Evolutionary conservation across 2,797 vertebrate species (phyloP), one percentile per base, ranked within the genome.

Genomic region (Saguinus oedipus): DNA sequence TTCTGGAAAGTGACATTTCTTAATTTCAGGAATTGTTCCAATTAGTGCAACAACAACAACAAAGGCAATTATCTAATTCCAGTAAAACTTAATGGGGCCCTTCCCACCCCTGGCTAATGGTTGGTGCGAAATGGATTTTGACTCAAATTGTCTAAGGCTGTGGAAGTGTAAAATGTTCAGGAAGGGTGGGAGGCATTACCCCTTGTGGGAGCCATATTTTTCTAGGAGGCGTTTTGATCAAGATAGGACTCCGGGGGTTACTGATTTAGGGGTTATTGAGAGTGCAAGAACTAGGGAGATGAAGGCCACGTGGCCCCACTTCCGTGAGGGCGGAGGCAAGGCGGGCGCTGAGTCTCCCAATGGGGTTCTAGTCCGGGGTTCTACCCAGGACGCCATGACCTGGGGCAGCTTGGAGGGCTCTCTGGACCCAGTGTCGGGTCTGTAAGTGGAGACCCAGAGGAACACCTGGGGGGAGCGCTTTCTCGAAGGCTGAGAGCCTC

Each of bases 31-130:
- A 83, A 88, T 27, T 93, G 83, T 90, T 94, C 79, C 50, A 84
- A 87, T 90, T 78, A 88, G 88, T 55, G 19, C 84, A 74, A 81
- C 53, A 55, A 55, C 53, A 53, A 53, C 50, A 10, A 2, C 13
- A 15, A 61, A 20, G 9, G 50, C 46, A 59, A 93, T 90, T 94
- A 74, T 80, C 90, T 90, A 94, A 93, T 96, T 95, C 53, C 91
- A 80, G 88, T 96, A 95, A 97, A 97, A 97, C 64, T 96, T 93
- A 88, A 95, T 42, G 81, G 93, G 80, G 57, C 53, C 84, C 74
- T 88, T 94, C 53, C 88, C 48, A 55, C 53, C 79, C 83, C 30
- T 24, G 89, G 91, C 46, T 64, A 87, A 88, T 27, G 59, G 42
- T 13, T 90, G 72, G 81, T 92, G 50, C 86, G 83, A 97, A 96